A percentile compares a stretch with the other conserved stretches of the same genome.
These are phyloP conservation scores for Cromileptes altivelis DNA, from an alignment of 2,113 vertebrate genomes.

Conservation along the genomic window DNA sequence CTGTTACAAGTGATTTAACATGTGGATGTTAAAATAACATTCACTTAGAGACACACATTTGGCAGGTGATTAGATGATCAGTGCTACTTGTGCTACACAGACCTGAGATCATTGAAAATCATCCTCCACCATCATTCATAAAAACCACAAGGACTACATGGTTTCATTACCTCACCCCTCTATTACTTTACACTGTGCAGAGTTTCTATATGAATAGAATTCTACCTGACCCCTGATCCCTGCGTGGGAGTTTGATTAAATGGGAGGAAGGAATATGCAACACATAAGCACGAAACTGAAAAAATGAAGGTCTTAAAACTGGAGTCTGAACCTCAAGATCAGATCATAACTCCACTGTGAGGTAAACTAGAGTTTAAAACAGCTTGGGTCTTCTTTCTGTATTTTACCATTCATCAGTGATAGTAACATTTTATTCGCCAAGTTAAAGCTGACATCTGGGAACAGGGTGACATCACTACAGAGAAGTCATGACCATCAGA, in stretches of 20 bases:
- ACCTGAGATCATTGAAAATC: constrained; percentile 36
- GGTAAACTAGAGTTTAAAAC: no score
- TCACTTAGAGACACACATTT: background rate
- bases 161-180: background rate
- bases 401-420: background rate
- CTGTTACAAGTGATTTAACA: background rate
- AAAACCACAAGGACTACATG: background rate
- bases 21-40: background rate
- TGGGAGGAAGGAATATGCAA: background rate
- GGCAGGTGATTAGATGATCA: constrained; percentile 1
- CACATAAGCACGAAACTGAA: background rate
- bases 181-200: background rate
- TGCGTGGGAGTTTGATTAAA: no score
- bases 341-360: no score
- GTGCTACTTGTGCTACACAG: constrained; percentile 16
- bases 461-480: background rate
- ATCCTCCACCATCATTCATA: background rate
- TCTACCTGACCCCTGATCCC: no score
- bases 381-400: background rate
- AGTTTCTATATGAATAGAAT: background rate
- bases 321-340: no score
- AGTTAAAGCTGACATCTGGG: background rate
- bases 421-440: background rate
- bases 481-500: background rate
- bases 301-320: no score